These are phyloP conservation scores for Micromesistius poutassou DNA, from an alignment of 2,797 vertebrate species.

Conservation along the genomic window DNA sequence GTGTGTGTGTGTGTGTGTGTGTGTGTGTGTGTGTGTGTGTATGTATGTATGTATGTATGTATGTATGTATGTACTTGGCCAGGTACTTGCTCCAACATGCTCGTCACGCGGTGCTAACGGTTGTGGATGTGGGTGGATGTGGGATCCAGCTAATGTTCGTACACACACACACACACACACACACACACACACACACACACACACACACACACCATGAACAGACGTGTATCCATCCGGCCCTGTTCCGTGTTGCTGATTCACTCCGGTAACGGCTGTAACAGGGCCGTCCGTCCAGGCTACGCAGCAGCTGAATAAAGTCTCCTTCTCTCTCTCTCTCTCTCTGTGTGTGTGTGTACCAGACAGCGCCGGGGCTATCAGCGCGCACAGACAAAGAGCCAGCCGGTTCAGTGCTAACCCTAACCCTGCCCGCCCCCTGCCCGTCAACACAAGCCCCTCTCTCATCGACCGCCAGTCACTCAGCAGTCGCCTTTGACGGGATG, in stretches of 20 bases:
- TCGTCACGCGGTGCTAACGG: too few species aligned
- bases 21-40: too few species aligned
- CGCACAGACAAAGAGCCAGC: background rate
- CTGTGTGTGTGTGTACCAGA: background rate
- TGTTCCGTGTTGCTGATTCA: background rate
- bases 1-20: too few species aligned
- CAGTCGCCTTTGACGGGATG: slow-evolving; percentile 34
- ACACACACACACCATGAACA: too few species aligned
- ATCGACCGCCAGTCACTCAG: slow-evolving; percentile 64
- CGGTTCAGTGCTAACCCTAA: background rate
- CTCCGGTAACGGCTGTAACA: background rate
- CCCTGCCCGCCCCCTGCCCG: slow-evolving; percentile 23
- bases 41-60: too few species aligned
- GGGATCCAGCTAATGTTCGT: too few species aligned
- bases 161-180: too few species aligned
- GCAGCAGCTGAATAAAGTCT: background rate
- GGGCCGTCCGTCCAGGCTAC: background rate
- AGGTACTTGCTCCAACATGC: too few species aligned
- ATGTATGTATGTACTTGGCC: too few species aligned
- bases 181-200: too few species aligned
- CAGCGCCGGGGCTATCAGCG: slow-evolving; percentile 16
- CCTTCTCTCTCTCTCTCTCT: too few species aligned
- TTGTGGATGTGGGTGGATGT: background rate
- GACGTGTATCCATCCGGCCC: too few species aligned
- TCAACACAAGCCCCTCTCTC: slow-evolving; percentile 53